Evolutionary conservation across 2,113 vertebrate species (phyloP).

Genomic region (Glaucidium brasilianum): DNA sequence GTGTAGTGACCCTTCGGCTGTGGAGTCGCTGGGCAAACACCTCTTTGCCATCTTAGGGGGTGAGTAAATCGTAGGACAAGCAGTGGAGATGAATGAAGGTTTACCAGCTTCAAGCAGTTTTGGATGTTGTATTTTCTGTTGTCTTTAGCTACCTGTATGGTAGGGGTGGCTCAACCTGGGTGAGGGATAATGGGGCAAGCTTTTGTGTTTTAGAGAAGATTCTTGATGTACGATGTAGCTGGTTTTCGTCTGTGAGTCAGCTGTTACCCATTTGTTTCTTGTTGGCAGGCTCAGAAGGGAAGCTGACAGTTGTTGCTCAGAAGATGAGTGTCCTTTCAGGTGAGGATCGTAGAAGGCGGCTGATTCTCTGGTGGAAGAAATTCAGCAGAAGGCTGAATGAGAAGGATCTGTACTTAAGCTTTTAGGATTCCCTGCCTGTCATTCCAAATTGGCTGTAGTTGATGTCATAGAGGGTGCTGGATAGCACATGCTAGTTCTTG

Average conservation of each 20-base stretch:
- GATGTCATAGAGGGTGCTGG: background rate
- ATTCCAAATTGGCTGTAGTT: background rate
- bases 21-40: conserved; percentile 85
- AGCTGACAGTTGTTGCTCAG: conserved; percentile 90
- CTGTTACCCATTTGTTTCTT: background rate
- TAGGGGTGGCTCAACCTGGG: background rate
- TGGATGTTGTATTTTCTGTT: background rate
- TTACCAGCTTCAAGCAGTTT: background rate
- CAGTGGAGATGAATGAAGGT: background rate
- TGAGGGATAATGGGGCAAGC: background rate
- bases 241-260: background rate
- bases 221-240: background rate
- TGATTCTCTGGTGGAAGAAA: background rate
- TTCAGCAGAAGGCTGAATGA: background rate
- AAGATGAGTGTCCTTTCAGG: conserved; percentile 97
- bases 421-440: background rate
- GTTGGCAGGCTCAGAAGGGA: conserved; percentile 91
- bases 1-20: conserved; percentile 86
- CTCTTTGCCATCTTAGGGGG: conserved; percentile 93
- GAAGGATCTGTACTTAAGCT: background rate
- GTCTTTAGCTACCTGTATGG: background rate
- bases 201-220: background rate
- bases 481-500: background rate
- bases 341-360: conserved; percentile 43
- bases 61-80: conserved; percentile 49